phyloP scores from a whole-genome alignment of 1,140 invertebrate genomes.

The Tetragonula clypearis region DNA sequence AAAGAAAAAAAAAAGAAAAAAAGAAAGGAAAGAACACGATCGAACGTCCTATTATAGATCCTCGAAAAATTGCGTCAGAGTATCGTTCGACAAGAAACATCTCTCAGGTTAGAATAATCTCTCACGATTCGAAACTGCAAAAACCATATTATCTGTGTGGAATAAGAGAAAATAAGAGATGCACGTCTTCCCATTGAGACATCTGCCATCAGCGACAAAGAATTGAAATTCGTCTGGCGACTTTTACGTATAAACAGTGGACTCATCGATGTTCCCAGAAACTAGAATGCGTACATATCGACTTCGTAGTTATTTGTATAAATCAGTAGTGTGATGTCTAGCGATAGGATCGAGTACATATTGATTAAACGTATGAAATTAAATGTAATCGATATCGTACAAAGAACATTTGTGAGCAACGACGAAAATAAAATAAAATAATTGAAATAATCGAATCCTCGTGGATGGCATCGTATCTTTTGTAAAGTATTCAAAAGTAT shows the following conservation, averaged over 20 bases:
- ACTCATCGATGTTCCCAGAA: neutral
- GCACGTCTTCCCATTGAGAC: no score
- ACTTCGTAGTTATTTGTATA: neutral
- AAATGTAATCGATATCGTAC: no score
- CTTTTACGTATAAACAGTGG: neutral
- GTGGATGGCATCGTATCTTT: no score
- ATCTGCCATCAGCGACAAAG: neutral
- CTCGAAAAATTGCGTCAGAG: slow-evolving; percentile 11
- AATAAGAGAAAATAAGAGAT: neutral
- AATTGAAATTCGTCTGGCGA: neutral
- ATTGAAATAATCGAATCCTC: no score
- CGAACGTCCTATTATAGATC: neutral
- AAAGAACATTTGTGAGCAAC: no score
- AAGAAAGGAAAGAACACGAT: neutral
- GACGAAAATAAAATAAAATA: no score
- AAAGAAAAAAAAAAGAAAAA: neutral
- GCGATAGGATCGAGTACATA: no score
- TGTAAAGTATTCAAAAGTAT: no score
- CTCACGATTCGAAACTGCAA: neutral
- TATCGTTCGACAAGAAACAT: neutral
- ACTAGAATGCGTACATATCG: neutral
- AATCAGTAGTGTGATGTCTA: neutral
- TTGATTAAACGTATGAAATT: no score
- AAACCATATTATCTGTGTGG: neutral
- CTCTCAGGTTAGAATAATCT: neutral